A percentile compares a stretch with the other conserved stretches of the same genome.
Evolutionary conservation across 1,140 invertebrate genomes (phyloP).

Genomic region (Drosophila seguyi): DNA sequence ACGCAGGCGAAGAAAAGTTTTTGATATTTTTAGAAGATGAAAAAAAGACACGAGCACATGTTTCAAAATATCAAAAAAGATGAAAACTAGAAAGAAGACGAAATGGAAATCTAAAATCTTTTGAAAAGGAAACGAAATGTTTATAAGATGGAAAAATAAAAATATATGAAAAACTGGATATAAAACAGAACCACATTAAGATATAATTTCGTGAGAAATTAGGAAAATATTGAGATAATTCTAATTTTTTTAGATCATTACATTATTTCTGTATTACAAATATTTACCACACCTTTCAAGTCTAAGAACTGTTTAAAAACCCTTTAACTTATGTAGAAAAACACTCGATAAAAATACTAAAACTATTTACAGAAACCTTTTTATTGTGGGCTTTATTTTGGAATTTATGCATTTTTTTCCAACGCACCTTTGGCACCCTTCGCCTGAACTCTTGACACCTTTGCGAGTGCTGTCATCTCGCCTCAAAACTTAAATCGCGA

Average conservation of each 20-base stretch:
- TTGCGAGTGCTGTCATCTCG: conserved; percentile 35
- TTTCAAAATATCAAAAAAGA: conserved; percentile 74
- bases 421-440: conserved; percentile 26
- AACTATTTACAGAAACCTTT: not conserved
- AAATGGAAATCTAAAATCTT: conserved; percentile 36
- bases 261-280: too few relatives aligned
- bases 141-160: conserved; percentile 33
- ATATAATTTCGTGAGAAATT: conserved; percentile 2
- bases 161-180: not conserved
- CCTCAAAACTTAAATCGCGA: conserved; percentile 40
- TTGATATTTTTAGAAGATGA: conserved; percentile 71
- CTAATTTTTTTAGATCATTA: not conserved
- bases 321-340: not conserved
- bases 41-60: conserved; percentile 65
- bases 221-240: not conserved
- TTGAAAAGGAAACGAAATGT: conserved; percentile 58
- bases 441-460: conserved; percentile 43
- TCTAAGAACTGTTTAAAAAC: not conserved
- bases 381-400: not conserved
- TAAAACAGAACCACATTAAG: conserved; percentile 27
- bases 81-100: conserved; percentile 30
- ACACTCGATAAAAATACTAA: not conserved
- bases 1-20: conserved; percentile 36
- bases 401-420: not conserved
- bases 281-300: not conserved